These are phyloP conservation scores for Acanthosepion pharaonis DNA, from an alignment of 2,888 invertebrate genomes.

Conservation along the genomic window DNA sequence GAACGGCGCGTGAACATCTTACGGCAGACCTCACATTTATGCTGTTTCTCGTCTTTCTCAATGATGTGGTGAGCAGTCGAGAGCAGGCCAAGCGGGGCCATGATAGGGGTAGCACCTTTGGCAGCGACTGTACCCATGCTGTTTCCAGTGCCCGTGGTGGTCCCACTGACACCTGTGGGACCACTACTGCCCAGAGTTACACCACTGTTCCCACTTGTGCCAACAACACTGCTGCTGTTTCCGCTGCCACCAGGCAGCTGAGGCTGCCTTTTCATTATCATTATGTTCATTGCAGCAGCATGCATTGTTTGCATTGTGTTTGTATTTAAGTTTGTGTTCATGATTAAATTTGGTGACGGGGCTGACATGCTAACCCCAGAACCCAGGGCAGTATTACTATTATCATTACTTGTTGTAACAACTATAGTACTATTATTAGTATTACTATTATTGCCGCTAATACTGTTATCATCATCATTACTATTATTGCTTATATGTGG, in stretches of 20 bases:
- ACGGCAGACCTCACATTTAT: slow-evolving; percentile 38
- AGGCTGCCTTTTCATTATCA: slow-evolving; percentile 42
- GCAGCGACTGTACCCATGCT: not conserved
- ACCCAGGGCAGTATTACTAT: not conserved
- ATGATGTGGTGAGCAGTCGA: not conserved
- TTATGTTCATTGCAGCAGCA: slow-evolving; percentile 34
- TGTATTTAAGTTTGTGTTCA: slow-evolving; percentile 1
- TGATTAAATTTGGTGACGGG: not conserved
- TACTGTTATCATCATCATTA: not conserved
- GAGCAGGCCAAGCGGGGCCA: not conserved
- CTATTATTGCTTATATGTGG: not conserved
- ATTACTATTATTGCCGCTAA: not conserved
- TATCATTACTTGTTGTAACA: not conserved
- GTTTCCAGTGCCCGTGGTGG: not conserved
- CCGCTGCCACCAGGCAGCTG: not conserved
- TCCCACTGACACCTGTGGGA: not conserved
- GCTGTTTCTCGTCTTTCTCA: slow-evolving; percentile 39
- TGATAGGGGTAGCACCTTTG: not conserved
- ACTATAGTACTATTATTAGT: not conserved
- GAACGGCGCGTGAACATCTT: slow-evolving; percentile 36
- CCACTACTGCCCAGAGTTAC: not conserved
- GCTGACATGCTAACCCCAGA: not conserved
- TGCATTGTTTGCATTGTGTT: slow-evolving; percentile 42
- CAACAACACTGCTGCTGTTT: not conserved
- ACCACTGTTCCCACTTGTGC: not conserved